Percentiles rank a stretch among this genome's conserved stretches.
These are phyloP conservation scores for Tonatia bakeri DNA, from an alignment of 2,113 vertebrate genomes.

Conservation along the genomic window DNA sequence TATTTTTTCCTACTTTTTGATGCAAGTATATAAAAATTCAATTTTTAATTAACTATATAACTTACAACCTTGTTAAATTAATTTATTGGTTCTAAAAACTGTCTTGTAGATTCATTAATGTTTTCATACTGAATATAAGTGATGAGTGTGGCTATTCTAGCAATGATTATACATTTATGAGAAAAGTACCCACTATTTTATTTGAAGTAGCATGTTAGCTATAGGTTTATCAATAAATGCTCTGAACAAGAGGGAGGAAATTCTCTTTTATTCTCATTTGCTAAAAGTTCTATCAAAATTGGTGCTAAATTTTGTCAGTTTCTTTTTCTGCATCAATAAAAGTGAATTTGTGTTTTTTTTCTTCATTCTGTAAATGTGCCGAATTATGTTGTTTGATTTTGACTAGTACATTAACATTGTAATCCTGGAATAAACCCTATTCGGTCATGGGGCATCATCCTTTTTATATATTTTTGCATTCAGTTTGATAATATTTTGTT, in stretches of 20 bases:
- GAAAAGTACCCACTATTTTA: neutral
- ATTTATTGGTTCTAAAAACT: neutral
- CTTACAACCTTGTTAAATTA: neutral
- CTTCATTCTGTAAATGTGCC: neutral
- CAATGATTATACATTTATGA: neutral
- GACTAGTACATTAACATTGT: neutral
- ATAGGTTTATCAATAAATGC: neutral
- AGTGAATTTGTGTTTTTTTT: neutral
- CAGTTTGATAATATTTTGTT: neutral
- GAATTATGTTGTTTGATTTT: neutral
- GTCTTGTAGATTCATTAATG: neutral
- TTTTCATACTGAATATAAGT: neutral
- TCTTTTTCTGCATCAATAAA: neutral
- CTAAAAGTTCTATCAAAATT: neutral
- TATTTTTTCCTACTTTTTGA: neutral
- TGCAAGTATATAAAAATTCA: no score
- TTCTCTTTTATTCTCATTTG: neutral
- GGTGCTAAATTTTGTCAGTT: neutral
- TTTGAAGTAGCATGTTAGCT: neutral
- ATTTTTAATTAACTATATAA: neutral
- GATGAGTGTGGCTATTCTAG: neutral
- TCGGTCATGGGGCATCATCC: neutral
- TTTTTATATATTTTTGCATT: neutral
- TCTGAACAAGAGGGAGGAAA: neutral
- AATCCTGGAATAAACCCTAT: neutral